A percentile compares a stretch with the other conserved stretches of the same genome.
These are phyloP conservation scores for Hydrozoanthus tunicans DNA, from an alignment of 64 coral and sea anemone genomes.

Conservation along the genomic window DNA sequence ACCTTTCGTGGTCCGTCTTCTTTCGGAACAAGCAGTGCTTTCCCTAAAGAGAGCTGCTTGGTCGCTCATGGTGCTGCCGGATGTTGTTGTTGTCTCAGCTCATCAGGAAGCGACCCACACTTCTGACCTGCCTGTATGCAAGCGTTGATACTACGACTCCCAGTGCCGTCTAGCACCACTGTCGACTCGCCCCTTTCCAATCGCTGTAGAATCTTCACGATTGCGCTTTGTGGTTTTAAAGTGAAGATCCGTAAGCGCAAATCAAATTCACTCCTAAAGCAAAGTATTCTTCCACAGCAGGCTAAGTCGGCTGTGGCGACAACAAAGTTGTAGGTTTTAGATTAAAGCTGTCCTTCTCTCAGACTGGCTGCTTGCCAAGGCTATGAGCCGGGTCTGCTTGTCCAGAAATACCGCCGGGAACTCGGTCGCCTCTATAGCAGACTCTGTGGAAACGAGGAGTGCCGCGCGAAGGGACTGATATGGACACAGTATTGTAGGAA, in stretches of 20 bases:
- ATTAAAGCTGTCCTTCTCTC: not conserved
- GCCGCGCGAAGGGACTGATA: not conserved
- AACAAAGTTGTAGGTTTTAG: slow-evolving; percentile 20
- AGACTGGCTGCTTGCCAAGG: not conserved
- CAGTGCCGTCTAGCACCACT: not conserved
- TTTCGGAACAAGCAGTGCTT: not conserved
- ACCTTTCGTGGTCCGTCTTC: not conserved
- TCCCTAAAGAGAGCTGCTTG: not conserved
- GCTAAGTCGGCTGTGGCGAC: slow-evolving; percentile 5
- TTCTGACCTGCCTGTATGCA: not conserved
- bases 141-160: not conserved
- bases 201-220: not conserved
- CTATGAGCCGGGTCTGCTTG: not conserved
- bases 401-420: not conserved
- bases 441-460: not conserved
- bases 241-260: not conserved
- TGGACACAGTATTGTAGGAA: not conserved
- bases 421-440: not conserved
- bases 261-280: slow-evolving; percentile 15
- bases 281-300: not conserved
- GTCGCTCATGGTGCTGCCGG: not conserved
- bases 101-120: not conserved
- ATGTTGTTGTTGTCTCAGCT: slow-evolving; percentile 11
- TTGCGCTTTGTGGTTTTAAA: not conserved
- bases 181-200: not conserved